Conservation (phyloP, 1,140 invertebrate genomes). For the Drosophila melanogaster region DNA sequence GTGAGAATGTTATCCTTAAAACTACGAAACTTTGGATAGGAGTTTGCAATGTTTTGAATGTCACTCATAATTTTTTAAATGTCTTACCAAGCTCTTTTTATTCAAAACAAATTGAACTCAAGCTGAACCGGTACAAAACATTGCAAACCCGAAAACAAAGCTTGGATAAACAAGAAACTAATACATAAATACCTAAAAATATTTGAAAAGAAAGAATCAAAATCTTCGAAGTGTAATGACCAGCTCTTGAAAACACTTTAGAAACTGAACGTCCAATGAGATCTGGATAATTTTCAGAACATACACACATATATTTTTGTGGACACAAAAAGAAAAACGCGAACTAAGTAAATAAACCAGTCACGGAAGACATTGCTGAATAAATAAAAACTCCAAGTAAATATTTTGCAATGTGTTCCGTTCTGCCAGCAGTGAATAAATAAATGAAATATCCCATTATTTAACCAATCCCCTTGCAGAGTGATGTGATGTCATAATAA, state of each 20-base stretch:
- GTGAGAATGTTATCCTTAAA: constrained; percentile 3
- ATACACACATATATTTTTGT: not conserved
- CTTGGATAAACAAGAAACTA: not conserved
- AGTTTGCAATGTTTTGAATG: not conserved
- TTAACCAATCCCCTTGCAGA: constrained; percentile 45
- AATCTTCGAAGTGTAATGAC: too few relatives aligned
- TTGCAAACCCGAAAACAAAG: not conserved
- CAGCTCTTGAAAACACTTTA: too few relatives aligned
- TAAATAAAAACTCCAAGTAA: constrained; percentile 21
- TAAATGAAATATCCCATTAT: constrained; percentile 32
- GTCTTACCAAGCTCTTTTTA: too few relatives aligned
- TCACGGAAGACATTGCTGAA: constrained; percentile 16
- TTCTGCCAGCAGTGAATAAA: not conserved
- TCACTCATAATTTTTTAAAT: not conserved
- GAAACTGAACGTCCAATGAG: not conserved
- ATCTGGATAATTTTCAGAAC: not conserved
- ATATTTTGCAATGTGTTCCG: constrained; percentile 14
- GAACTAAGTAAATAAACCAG: not conserved
- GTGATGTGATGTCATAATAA: constrained; percentile 60
- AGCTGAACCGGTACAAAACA: not conserved
- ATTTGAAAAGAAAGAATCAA: not conserved
- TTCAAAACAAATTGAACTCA: not conserved
- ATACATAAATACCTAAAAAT: not conserved
- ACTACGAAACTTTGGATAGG: not conserved
- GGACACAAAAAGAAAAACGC: not conserved